These are phyloP conservation scores for Eupithecia insigniata DNA, from an alignment of 2,888 invertebrate genomes.

Conservation along the genomic window DNA sequence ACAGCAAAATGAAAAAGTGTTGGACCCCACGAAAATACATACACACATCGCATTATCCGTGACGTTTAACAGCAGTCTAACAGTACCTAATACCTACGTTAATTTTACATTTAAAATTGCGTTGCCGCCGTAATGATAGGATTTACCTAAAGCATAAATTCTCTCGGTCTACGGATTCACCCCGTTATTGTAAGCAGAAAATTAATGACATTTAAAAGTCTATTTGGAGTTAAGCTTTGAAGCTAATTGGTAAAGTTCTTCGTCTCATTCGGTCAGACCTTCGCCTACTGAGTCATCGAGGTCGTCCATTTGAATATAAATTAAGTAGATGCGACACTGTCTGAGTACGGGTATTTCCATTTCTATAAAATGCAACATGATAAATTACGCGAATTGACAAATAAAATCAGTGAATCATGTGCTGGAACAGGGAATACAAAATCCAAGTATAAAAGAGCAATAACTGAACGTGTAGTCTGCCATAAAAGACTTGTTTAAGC, in stretches of 20 bases:
- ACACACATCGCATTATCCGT: too few relatives aligned
- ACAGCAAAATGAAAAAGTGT: too few relatives aligned
- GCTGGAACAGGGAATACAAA: background rate
- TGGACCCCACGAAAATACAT: too few relatives aligned
- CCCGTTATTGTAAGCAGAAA: too few relatives aligned
- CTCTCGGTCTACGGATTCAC: too few relatives aligned
- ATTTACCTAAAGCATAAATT: too few relatives aligned
- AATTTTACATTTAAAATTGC: too few relatives aligned
- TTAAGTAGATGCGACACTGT: background rate
- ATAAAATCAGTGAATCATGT: background rate
- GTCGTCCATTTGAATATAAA: background rate
- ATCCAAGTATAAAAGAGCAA: background rate
- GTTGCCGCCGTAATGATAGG: too few relatives aligned
- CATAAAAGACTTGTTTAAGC: constrained; percentile 3
- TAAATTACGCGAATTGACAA: background rate
- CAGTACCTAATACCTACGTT: too few relatives aligned
- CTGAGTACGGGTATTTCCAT: background rate
- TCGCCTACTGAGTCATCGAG: background rate
- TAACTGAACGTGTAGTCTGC: background rate
- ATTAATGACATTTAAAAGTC: too few relatives aligned
- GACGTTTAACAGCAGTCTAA: too few relatives aligned
- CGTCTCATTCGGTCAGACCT: background rate
- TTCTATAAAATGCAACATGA: background rate
- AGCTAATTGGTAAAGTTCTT: background rate
- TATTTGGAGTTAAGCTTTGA: background rate